Percentiles rank a stretch among this genome's conserved stretches.
Conservation (phyloP, 1,140 invertebrate species). For the Vollenhovia emeryi region DNA sequence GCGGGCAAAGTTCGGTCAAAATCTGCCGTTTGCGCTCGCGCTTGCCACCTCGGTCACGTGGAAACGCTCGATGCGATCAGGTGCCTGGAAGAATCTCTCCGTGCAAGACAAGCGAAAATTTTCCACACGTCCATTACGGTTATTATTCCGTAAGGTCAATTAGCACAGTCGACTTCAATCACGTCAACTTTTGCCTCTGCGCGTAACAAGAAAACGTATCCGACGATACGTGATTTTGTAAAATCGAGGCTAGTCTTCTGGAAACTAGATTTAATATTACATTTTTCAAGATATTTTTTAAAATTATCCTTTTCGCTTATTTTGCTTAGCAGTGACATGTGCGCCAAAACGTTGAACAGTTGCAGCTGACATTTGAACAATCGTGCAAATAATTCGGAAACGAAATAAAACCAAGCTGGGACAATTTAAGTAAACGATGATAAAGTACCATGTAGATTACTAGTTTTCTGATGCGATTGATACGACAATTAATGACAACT, state of each 20-base stretch:
- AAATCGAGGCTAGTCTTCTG: not conserved
- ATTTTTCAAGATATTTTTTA: not conserved
- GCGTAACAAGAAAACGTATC: not conserved
- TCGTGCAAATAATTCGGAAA: not conserved
- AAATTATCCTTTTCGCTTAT: not conserved
- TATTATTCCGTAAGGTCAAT: not conserved
- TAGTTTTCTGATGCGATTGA: not conserved
- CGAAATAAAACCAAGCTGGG: not conserved
- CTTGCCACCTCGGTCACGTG: not conserved
- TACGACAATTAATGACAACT: not conserved
- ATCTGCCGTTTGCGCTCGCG: not conserved
- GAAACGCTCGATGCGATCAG: conserved; percentile 2
- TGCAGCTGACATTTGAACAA: not conserved
- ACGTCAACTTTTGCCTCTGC: not conserved
- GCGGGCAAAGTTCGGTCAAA: conserved; percentile 67
- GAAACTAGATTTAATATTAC: not conserved
- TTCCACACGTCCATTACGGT: not conserved
- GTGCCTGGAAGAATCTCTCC: conserved; percentile 29
- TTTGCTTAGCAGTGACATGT: not conserved
- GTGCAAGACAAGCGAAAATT: not conserved
- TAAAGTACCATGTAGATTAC: not conserved
- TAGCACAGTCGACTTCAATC: not conserved
- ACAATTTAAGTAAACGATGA: not conserved
- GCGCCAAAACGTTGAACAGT: not conserved
- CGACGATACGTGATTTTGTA: not conserved